A percentile compares a stretch with the other conserved stretches of the same genome.
Conservation (phyloP, 2,888 invertebrate species). For the Parnassius apollo region DNA sequence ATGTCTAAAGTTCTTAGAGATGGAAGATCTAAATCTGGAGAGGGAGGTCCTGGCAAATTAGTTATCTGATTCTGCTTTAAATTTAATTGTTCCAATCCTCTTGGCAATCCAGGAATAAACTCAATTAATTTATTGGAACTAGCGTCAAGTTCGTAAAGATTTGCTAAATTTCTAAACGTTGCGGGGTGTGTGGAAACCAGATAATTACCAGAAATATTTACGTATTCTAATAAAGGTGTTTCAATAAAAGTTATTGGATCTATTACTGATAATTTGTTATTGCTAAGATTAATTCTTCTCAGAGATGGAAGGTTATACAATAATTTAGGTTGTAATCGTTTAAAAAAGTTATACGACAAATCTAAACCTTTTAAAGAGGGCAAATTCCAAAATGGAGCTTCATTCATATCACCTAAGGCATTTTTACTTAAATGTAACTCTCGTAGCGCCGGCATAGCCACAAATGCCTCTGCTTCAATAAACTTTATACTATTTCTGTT, state of each 20-base stretch:
- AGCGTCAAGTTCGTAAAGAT: conserved; percentile 89
- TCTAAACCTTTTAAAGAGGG: conserved; percentile 92
- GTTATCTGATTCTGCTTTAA: conserved; percentile 86
- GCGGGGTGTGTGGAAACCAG: conserved; percentile 86
- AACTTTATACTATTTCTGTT: conserved; percentile 88
- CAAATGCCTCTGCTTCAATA: conserved; percentile 89
- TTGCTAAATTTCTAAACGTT: conserved; percentile 87
- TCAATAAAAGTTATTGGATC: conserved; percentile 88
- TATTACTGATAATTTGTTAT: conserved; percentile 85
- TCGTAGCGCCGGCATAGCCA: conserved; percentile 90
- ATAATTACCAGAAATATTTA: conserved; percentile 90
- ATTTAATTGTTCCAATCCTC: conserved; percentile 88
- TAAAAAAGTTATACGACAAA: conserved; percentile 87
- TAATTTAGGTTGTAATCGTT: conserved; percentile 86
- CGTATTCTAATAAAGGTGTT: conserved; percentile 86
- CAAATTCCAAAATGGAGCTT: conserved; percentile 91
- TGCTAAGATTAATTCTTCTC: conserved; percentile 88
- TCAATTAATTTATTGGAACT: conserved; percentile 87
- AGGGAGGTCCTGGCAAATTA: conserved; percentile 82
- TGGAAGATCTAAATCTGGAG: conserved; percentile 86
- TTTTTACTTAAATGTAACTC: conserved; percentile 92
- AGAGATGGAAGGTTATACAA: conserved; percentile 88
- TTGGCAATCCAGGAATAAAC: conserved; percentile 88
- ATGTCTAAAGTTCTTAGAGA: conserved; percentile 87
- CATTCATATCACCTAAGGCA: conserved; percentile 86